Base-by-base conservation (phyloP, 2,113 vertebrate genomes). In the Hippocampus barbouri region DNA sequence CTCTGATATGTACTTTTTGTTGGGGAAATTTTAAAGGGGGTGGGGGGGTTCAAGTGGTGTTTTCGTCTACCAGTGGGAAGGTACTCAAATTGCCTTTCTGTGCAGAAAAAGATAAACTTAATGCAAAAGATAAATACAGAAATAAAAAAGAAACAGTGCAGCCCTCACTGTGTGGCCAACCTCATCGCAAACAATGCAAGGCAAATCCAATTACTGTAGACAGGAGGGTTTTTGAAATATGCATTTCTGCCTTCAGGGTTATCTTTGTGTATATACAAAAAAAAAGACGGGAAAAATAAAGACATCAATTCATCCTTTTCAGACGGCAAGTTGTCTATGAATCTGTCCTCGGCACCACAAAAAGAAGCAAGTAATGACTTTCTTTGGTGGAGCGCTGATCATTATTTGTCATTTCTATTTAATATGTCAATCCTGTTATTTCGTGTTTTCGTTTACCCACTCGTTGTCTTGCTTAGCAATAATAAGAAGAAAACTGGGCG, bases 71-170 rank as follows among this genome's bases (percentile, higher is more conserved):
- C 78, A 77, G 79, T 23, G 27, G 47, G 43, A 25, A 66, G 66
- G 81, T 77, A 77, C 77, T 85, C 75, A 87, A 87, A 90, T 87
- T 88, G 80, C 66, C 63, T 85, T 66, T 88, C 79, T 85, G 88
- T 86, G 86, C 86, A 79, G 88, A 84, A 87, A 87, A 88, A 90
- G 88, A 90, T 91, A 91, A 91, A 89, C 83, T 81, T 86, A 88
- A 86, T 89, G 76, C 79, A 89, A 81, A 75, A 83, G 82, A 71
- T 72, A 81, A 68, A 56, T 8, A 25, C 25, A 57, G 80, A 75
- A 82, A 23, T 8, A 56, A 83, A 70, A 66, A 75, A 68, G 15
- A 61, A 34, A 34, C 3, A 18, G 59, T 34, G 66, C 79, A 72
- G 81, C 79, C 65, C 76, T 83, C 65, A 78, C 74, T 86, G 78